Evolutionary conservation across 2,113 vertebrate genomes (phyloP).

Genomic region (Bolborhynchus lineola): DNA sequence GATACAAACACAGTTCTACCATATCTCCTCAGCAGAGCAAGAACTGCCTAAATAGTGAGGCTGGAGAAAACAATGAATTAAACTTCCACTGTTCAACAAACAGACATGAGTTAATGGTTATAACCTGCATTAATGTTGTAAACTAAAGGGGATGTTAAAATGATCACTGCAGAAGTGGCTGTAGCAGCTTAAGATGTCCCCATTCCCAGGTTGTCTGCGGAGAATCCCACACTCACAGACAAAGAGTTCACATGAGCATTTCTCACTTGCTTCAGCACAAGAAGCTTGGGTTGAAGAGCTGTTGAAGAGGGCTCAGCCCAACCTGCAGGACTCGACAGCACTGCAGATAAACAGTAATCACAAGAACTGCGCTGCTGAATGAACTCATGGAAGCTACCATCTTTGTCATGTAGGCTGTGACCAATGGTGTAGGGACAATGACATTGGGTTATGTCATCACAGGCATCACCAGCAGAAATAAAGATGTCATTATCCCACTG

Average conservation of each 20-base stretch:
- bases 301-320: neutral
- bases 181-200: neutral
- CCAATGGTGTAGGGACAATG: accelerated
- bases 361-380: neutral
- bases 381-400: neutral
- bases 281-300: neutral
- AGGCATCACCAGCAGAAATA: neutral
- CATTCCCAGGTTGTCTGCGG: neutral
- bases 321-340: no score
- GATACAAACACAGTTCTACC: neutral
- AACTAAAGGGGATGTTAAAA: neutral
- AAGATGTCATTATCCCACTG: neutral
- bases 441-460: neutral
- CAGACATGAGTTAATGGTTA: neutral
- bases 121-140: neutral
- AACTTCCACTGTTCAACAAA: accelerated
- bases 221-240: neutral
- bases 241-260: neutral
- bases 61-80: neutral
- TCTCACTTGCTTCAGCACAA: neutral
- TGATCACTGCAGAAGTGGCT: neutral
- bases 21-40: neutral
- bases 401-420: neutral
- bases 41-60: neutral
- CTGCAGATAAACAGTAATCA: neutral